Base-by-base conservation (phyloP, 2,797 vertebrate species). In the Vireo griseus region DNA sequence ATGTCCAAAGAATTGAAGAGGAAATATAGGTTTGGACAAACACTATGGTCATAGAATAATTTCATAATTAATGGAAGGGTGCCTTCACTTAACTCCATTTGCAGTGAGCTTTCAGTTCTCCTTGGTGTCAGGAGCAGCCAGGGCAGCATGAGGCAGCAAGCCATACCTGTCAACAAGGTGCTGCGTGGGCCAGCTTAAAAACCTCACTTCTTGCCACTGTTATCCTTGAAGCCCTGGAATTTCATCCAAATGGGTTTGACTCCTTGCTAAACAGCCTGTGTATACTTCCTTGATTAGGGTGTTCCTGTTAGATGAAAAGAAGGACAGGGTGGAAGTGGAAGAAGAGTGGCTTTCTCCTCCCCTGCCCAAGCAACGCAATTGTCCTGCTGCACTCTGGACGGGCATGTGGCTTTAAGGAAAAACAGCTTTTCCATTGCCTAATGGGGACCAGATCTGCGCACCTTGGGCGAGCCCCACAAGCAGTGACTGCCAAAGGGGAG, bases 221-320 rank as follows among this genome's bases (percentile, higher is more conserved):
- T 97, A 86, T 77, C 62, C 50, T 40, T 44, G 78, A 94, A 90
- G 86, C 91, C 81, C 89, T 97, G 96, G 97, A 98, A 98, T 98
- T 97, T 94, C 96, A 96, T 95, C 97, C 97, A 97, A 98, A 98
- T 98, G 96, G 96, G 96, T 98, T 97, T 98, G 97, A 98, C 96
- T 97, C 92, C 92, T 95, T 22, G 50, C 94, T 96, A 96, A 97
- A 97, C 92, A 97, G 94, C 87, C 84, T 62, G 57, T 57, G 73
- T 97, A 97, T 97, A 95, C 94, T 97, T 98, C 96, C 96, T 96
- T 94, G 96, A 97, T 98, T 97, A 98, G 95, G 96, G 88, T 93
- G 97, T 97, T 98, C 97, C 97, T 97, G 94, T 94, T 75, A 25
- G 65, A 90, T 94, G 90, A 88, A 80, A 88, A 88, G 94, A 94